These are phyloP conservation scores for Mastomys natalensis DNA, from an alignment of 2,113 vertebrate species.

Conservation along the genomic window DNA sequence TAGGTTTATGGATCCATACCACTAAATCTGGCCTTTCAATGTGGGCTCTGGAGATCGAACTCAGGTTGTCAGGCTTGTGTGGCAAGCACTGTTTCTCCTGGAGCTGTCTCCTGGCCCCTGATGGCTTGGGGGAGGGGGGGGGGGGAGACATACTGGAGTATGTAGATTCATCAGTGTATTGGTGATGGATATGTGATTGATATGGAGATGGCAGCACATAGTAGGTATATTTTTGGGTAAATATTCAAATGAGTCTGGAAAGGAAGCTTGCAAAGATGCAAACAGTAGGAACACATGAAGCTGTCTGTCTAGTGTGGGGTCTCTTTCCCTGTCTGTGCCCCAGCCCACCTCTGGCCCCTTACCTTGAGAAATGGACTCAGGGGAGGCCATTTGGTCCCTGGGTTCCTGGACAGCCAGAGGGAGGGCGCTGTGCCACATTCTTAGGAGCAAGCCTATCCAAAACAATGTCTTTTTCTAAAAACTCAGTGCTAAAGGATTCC, in stretches of 20 bases:
- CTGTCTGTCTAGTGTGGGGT: background rate
- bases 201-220: background rate
- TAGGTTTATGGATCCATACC: too few species aligned
- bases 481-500: slow-evolving; percentile 78
- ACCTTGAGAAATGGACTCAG: slow-evolving; percentile 41
- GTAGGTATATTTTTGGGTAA: slow-evolving; percentile 19
- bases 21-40: background rate
- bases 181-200: background rate
- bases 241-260: background rate
- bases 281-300: background rate
- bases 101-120: background rate
- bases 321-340: background rate
- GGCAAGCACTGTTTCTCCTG: background rate
- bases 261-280: background rate
- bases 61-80: background rate
- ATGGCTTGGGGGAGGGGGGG: background rate
- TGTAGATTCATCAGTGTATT: background rate
- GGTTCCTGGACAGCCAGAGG: slow-evolving; percentile 76
- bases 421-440: slow-evolving; percentile 80
- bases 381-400: slow-evolving; percentile 47
- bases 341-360: background rate
- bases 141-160: background rate
- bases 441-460: slow-evolving; percentile 80
- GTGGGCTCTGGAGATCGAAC: background rate
- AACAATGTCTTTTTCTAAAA: slow-evolving; percentile 83